phyloP scores from a whole-genome alignment of 2,797 vertebrate genomes.

The Amniataba percoides region DNA sequence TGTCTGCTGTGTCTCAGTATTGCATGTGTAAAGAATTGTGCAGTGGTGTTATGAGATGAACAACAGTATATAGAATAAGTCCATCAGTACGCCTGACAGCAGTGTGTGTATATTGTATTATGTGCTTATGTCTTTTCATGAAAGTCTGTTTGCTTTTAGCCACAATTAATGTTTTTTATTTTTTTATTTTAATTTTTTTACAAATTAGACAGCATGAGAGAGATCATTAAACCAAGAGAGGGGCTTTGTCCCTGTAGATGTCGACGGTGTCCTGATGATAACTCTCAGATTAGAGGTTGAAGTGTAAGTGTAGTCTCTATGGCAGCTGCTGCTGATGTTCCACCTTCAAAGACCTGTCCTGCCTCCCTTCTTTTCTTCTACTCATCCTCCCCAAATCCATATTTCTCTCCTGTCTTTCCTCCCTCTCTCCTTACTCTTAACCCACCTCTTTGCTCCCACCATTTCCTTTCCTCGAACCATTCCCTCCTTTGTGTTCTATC shows the following conservation, averaged over 20 bases:
- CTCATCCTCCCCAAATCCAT: constrained; percentile 39
- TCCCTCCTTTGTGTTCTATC: constrained; percentile 29
- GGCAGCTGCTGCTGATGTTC: constrained; percentile 54
- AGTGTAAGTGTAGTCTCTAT: constrained; percentile 42
- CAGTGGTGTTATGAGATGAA: constrained; percentile 53
- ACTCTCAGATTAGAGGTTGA: constrained; percentile 61
- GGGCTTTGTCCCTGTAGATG: constrained; percentile 22
- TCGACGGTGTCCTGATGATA: constrained; percentile 56
- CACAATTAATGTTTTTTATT: neutral
- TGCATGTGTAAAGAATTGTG: constrained; percentile 35
- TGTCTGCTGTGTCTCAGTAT: constrained; percentile 35
- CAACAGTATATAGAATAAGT: constrained; percentile 34
- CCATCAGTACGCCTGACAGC: constrained; percentile 11
- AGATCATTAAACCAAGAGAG: constrained; percentile 1
- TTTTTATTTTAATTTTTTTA: constrained; percentile 3
- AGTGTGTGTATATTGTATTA: neutral
- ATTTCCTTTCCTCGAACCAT: constrained; percentile 34
- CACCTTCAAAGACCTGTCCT: constrained; percentile 66
- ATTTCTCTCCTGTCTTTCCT: constrained; percentile 40
- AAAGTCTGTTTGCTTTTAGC: neutral
- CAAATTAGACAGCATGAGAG: constrained; percentile 10
- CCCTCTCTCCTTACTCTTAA: constrained; percentile 36
- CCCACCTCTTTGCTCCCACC: constrained; percentile 31
- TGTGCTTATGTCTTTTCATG: constrained; percentile 20
- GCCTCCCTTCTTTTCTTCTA: constrained; percentile 21